Conservation (phyloP, 2,113 vertebrate species). For the Oncorhynchus clarkii region DNA sequence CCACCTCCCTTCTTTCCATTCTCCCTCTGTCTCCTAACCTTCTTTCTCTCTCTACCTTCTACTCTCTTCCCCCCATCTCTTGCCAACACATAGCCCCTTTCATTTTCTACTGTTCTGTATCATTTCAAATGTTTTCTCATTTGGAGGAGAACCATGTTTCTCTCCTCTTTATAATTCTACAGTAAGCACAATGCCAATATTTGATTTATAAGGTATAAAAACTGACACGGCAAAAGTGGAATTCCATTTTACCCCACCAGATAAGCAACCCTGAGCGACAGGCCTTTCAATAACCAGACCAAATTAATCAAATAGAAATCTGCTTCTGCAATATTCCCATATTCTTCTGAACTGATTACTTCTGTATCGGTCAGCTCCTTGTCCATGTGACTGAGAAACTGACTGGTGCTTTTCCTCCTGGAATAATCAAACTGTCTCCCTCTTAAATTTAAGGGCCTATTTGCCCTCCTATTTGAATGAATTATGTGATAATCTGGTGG, state of each 20-base stretch:
- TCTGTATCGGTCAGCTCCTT: slow-evolving; percentile 48
- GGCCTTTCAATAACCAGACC: slow-evolving; percentile 45
- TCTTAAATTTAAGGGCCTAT: slow-evolving; percentile 50
- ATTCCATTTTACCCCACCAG: slow-evolving; percentile 37
- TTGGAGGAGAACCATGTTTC: slow-evolving; percentile 18
- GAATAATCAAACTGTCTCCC: slow-evolving; percentile 64
- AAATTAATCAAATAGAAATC: slow-evolving; percentile 57
- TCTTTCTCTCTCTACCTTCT: not conserved
- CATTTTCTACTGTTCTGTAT: slow-evolving; percentile 27
- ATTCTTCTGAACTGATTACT: slow-evolving; percentile 45
- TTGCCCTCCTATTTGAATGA: slow-evolving; percentile 54
- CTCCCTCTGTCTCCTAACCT: not conserved
- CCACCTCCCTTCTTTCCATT: not conserved
- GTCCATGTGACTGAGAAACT: slow-evolving; percentile 36
- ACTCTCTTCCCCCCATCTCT: not conserved
- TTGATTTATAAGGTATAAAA: slow-evolving; percentile 49
- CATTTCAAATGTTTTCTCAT: slow-evolving; percentile 27
- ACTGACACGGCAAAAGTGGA: slow-evolving; percentile 34
- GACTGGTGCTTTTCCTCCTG: slow-evolving; percentile 49
- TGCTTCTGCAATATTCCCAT: slow-evolving; percentile 43
- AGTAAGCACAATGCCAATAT: slow-evolving; percentile 45
- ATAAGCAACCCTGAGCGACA: slow-evolving; percentile 44
- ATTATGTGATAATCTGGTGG: slow-evolving; percentile 55
- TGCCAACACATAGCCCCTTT: slow-evolving; percentile 14
- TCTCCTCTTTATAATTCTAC: slow-evolving; percentile 30